A percentile compares a stretch with the other conserved stretches of the same genome.
Evolutionary conservation across 92 coral and sea anemone species (phyloP).

Genomic region (Paramuricea clavata): DNA sequence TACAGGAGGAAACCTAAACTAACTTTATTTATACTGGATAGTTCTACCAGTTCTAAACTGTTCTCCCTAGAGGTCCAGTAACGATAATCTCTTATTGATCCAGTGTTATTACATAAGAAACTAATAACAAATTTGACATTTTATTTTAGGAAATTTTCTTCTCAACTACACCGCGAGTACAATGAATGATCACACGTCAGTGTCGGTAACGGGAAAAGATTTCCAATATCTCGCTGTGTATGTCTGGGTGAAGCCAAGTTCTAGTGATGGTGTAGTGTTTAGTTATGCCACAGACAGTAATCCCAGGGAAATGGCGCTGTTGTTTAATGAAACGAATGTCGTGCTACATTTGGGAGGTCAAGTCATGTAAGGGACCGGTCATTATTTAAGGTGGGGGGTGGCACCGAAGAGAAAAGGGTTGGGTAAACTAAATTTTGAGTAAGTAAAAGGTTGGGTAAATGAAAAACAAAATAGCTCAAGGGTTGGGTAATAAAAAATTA

Average conservation of each 20-base stretch:
- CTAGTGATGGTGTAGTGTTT: not conserved
- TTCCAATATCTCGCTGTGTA: not conserved
- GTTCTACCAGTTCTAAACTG: no score
- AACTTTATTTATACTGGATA: no score
- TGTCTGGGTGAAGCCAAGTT: conserved; percentile 25
- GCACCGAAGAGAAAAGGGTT: no score
- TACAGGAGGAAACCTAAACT: no score
- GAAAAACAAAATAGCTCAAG: no score
- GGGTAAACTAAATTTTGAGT: no score
- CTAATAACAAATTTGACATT: not conserved
- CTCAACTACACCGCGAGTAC: conserved; percentile 1
- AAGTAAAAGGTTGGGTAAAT: no score
- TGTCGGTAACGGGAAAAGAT: not conserved
- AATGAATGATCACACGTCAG: not conserved
- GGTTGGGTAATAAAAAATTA: no score
- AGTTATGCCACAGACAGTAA: conserved; percentile 3
- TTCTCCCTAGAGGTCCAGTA: no score
- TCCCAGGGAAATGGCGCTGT: conserved; percentile 11
- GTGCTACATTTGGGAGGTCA: not conserved
- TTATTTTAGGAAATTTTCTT: conserved; percentile 18
- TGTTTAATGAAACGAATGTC: conserved; percentile 3
- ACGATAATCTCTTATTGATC: no score
- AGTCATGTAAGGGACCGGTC: conserved; percentile 15
- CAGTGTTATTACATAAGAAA: no score
- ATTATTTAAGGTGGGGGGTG: no score